A percentile compares a stretch with the other conserved stretches of the same genome.
phyloP scores from a whole-genome alignment of 2,113 vertebrate species.

The Malurus cyaneus region DNA sequence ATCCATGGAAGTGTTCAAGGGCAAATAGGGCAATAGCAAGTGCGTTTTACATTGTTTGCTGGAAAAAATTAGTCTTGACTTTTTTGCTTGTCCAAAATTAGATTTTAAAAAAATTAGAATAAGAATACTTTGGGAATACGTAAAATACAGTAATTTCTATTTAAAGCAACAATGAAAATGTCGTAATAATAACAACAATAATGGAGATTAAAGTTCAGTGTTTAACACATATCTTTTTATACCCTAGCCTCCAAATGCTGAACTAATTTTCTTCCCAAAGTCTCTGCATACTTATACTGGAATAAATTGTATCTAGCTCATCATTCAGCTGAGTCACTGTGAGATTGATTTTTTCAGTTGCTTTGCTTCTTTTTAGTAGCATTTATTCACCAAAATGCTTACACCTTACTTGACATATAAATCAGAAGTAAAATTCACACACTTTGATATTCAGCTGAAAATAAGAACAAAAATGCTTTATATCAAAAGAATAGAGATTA shows the following conservation, averaged over 20 bases:
- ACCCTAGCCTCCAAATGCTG: not conserved
- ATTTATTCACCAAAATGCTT: constrained; percentile 33
- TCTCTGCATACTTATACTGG: not conserved
- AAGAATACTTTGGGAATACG: not conserved
- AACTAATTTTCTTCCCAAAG: not conserved
- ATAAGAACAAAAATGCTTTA: not conserved
- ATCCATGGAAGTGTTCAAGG: not conserved
- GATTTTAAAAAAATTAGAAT: not conserved
- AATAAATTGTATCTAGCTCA: not conserved
- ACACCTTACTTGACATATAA: not conserved
- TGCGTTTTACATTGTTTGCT: not conserved
- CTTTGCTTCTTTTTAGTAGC: not conserved
- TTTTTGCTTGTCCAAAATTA: not conserved
- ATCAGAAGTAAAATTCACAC: constrained; percentile 1
- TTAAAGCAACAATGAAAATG: not conserved
- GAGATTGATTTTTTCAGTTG: not conserved
- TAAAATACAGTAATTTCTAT: not conserved
- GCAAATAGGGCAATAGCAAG: not conserved
- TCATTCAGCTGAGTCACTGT: not conserved
- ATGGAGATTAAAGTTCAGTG: not conserved
- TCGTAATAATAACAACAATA: not conserved
- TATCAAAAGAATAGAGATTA: not conserved
- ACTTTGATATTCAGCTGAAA: constrained; percentile 9
- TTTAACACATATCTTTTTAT: not conserved
- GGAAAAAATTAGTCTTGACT: not conserved